Evolutionary conservation across 35 echinoderm and acorn worm genomes (phyloP).

Genomic region (Acanthaster planci): DNA sequence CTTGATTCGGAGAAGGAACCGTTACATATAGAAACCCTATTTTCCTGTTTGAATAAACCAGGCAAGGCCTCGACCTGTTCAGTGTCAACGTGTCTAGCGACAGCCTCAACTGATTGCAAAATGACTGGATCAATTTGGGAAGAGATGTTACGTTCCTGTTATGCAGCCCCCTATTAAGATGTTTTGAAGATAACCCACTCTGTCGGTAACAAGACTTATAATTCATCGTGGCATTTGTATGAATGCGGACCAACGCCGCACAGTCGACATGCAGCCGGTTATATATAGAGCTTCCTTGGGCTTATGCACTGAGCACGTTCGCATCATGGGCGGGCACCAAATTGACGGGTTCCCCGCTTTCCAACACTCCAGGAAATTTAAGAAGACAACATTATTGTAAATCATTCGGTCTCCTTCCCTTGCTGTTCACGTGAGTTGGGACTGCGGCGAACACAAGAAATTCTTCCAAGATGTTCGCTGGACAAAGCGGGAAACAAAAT

Average conservation of each 20-base stretch:
- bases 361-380: slow-evolving; percentile 13
- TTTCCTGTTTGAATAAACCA: no score
- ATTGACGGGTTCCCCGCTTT: slow-evolving; percentile 7
- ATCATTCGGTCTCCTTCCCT: background rate
- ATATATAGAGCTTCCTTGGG: no score
- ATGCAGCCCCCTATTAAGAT: background rate
- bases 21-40: no score
- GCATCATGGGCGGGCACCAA: background rate
- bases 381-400: slow-evolving; percentile 29
- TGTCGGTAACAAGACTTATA: no score
- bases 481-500: slow-evolving; percentile 8
- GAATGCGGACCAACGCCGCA: no score
- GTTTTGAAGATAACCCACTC: no score
- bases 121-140: slow-evolving; percentile 8
- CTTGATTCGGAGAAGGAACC: no score
- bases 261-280: no score
- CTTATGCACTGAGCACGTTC: no score
- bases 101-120: background rate
- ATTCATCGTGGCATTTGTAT: no score
- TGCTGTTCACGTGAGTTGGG: background rate
- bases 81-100: no score
- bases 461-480: slow-evolving; percentile 14
- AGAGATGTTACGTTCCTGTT: slow-evolving; percentile 23
- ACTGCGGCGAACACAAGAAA: slow-evolving; percentile 13
- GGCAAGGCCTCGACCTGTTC: no score